Evolutionary conservation across 2,888 invertebrate species (phyloP).

Genomic region (Gymnosoma rotundatum): DNA sequence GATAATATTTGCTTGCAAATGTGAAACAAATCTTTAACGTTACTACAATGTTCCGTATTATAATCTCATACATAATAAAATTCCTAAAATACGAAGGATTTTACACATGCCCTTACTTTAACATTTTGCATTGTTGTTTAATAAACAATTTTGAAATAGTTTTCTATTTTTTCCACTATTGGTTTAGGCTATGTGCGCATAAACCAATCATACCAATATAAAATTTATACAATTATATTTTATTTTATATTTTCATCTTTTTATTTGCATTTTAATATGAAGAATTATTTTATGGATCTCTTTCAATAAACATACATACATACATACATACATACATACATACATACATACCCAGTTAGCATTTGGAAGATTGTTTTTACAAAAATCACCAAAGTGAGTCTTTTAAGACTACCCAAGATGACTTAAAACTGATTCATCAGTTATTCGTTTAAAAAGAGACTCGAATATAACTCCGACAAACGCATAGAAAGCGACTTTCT

Average conservation of each 20-base stretch:
- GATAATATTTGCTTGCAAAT: background rate
- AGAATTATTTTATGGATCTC: slow-evolving; percentile 31
- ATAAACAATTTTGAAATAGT: slow-evolving; percentile 9
- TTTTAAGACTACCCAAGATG: no score
- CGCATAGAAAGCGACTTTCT: no score
- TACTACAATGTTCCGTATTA: background rate
- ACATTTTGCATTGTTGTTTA: background rate
- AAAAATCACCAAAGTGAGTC: no score
- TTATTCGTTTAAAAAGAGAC: no score
- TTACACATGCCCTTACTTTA: background rate
- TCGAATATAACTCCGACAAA: no score
- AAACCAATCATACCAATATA: background rate
- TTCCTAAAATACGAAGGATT: slow-evolving; percentile 34
- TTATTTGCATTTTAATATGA: slow-evolving; percentile 50
- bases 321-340: no score
- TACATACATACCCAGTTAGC: no score
- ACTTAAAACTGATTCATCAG: no score
- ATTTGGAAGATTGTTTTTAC: no score
- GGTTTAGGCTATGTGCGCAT: background rate
- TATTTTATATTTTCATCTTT: slow-evolving; percentile 27
- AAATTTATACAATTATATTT: slow-evolving; percentile 11
- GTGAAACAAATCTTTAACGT: background rate
- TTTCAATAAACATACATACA: no score
- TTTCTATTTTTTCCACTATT: slow-evolving; percentile 30
- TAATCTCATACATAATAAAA: slow-evolving; percentile 5